Percentiles rank a stretch among this genome's conserved stretches.
phyloP scores from a whole-genome alignment of 2,888 invertebrate genomes.

The Hypolimnas misippus region DNA sequence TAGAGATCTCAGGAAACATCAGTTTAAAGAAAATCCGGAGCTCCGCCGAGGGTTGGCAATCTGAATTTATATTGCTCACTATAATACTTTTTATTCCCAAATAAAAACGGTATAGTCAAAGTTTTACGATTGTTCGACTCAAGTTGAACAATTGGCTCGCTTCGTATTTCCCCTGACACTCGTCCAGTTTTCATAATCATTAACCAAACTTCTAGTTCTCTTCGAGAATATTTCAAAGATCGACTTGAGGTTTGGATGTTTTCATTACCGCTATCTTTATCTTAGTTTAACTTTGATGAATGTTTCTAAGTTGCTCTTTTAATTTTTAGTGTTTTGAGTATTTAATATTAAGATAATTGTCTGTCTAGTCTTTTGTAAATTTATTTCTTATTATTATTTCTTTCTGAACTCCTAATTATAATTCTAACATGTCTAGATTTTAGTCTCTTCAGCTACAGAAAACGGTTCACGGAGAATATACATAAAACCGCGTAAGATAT shows the following conservation, averaged over 20 bases:
- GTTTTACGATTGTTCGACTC: slow-evolving; percentile 49
- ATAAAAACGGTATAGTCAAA: slow-evolving; percentile 43
- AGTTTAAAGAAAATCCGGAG: slow-evolving; percentile 21
- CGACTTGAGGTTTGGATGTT: neutral
- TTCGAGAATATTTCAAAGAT: slow-evolving; percentile 20
- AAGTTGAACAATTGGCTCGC: slow-evolving; percentile 46
- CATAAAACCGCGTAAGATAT: too few species aligned
- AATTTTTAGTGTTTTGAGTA: too few species aligned
- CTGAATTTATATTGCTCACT: slow-evolving; percentile 44
- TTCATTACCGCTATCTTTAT: slow-evolving; percentile 20
- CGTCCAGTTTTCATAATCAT: slow-evolving; percentile 35
- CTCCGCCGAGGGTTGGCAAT: slow-evolving; percentile 32
- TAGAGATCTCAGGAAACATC: slow-evolving; percentile 29
- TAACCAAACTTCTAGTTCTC: slow-evolving; percentile 28
- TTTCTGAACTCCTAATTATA: too few species aligned
- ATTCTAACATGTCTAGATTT: too few species aligned
- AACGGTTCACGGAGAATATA: too few species aligned
- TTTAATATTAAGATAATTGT: too few species aligned
- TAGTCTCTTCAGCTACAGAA: too few species aligned
- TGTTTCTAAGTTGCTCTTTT: neutral
- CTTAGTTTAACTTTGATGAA: neutral
- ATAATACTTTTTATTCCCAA: slow-evolving; percentile 45
- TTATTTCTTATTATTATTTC: too few species aligned
- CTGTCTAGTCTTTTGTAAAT: too few species aligned
- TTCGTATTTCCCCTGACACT: slow-evolving; percentile 67